Evolutionary conservation across 2,888 invertebrate species (phyloP), one percentile per base, ranked within the genome.

Genomic region (Sthenelais limicola): DNA sequence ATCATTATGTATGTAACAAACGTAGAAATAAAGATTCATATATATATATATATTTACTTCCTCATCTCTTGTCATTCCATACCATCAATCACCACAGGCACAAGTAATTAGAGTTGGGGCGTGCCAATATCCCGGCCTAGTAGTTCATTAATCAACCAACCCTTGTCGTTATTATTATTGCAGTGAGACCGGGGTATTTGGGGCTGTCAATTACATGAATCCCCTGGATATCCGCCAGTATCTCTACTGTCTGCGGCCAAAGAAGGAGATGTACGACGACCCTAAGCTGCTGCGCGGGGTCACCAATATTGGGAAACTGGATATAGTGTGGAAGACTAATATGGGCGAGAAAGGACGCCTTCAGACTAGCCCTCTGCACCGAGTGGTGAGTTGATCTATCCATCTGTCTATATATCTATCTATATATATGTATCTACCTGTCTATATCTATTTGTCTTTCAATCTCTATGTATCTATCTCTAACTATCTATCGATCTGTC

Each of bases 261-360:
- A 92, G 84, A 91, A 92, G 68, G 93, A 92, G 52, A 90, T 94
- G 76, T 90, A 92, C 15, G 91, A 92, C 71, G 94, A 95, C 88
- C 91, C 93, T 21, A 93, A 94, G 83, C 90, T 93, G 73, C 90
- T 96, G 77, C 92, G 93, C 71, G 85, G 85, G 3, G 84, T 86
- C 32, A 86, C 85, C 47, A 84, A 84, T 72, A 85, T 98, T 82
- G 98, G 98, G 1, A 98, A 98, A 89, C 90, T 99, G 71, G 98
- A 99, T 89, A 98, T 99, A 85, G 94, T 97, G 12, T 99, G 99
- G 99, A 91, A 97, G 80, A 97, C 97, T 35, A 95, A 96, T 89
- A 91, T 98, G 83, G 98, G 98, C 26, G 98, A 98, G 89, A 92
- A 94, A 81, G 98, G 98, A n/a, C 91, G 97, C 77, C 89, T 98